These are phyloP conservation scores for Oryzias dopingdopingensis DNA, from an alignment of 2,797 vertebrate genomes.

Conservation along the genomic window DNA sequence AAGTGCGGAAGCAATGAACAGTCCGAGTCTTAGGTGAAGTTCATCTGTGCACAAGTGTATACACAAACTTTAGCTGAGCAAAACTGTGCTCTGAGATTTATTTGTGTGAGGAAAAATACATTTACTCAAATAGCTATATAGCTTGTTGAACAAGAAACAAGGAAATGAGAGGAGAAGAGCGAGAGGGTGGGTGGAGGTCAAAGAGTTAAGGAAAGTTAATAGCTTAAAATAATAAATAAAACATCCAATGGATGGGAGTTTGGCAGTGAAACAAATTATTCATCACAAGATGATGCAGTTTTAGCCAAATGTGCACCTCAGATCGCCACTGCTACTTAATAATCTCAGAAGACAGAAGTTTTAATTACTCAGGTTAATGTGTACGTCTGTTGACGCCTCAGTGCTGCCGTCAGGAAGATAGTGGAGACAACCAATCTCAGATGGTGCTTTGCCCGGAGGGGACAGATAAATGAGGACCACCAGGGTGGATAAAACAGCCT, in stretches of 20 bases:
- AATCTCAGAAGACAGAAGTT: conserved; percentile 53
- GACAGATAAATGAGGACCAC: conserved; percentile 66
- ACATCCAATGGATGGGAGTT: conserved; percentile 70
- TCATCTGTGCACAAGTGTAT: conserved; percentile 68
- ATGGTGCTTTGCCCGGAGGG: conserved; percentile 61
- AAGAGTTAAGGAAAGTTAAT: conserved; percentile 75
- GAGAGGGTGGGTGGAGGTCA: conserved; percentile 60
- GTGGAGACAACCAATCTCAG: conserved; percentile 65
- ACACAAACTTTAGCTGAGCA: conserved; percentile 63
- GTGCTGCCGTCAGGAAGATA: conserved; percentile 57
- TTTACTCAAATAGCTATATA: conserved; percentile 68
- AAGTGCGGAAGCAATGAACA: conserved; percentile 51
- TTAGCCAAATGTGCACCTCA: conserved; percentile 15
- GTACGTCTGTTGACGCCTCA: conserved; percentile 63
- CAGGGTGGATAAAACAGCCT: conserved; percentile 55
- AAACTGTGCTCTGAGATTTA: conserved; percentile 71
- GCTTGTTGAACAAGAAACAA: conserved; percentile 71
- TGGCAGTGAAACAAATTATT: conserved; percentile 62
- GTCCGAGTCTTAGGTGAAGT: conserved; percentile 70
- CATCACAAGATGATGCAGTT: conserved; percentile 46
- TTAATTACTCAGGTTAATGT: conserved; percentile 60
- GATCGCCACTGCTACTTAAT: conserved; percentile 49
- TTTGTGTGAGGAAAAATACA: conserved; percentile 73
- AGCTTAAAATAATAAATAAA: conserved; percentile 77
- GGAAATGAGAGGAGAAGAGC: conserved; percentile 59